Evolutionary conservation across 2,888 invertebrate species (phyloP), one percentile per base, ranked within the genome.

Genomic region (Temnothorax unifasciatus): DNA sequence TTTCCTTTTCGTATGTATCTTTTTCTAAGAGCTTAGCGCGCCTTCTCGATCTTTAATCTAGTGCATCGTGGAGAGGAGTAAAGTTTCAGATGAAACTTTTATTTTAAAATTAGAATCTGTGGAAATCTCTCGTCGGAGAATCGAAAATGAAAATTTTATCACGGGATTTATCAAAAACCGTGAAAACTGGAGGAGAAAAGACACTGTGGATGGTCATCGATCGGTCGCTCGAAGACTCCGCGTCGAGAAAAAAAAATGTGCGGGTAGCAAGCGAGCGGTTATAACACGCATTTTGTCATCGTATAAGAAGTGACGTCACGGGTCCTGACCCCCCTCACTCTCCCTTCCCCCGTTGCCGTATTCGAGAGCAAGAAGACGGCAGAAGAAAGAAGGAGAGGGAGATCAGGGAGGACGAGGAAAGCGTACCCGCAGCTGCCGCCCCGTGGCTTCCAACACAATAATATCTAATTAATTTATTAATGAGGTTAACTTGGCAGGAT

Each of bases 401-500:
- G 84, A 29, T 82, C 59, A 64, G 29, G 76, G 75, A 86, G 85
- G 85, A 85, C 57, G 75, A 82, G 82, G 77, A 81, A 81, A 81
- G 87, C 86, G 86, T 89, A 87, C 92, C 93, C 93, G 93, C 93
- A 93, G 93, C 94, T 94, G 94, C 94, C 93, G 93, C 93, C 93
- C 93, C 92, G 71, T 75, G 93, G 89, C 94, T 93, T 92, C 93
- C 94, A 94, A 94, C 94, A 92, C 94, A 94, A 94, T 94, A 94
- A 94, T 94, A 94, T 94, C 94, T 94, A 94, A 94, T 94, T 94
- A 94, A 94, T 94, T 94, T 94, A 94, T 94, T 94, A 94, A 94
- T 94, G 93, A 94, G 94, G 94, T 94, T 94, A 94, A 94, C 91
- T 94, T 94, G 93, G 92, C 91, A 93, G 94, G 94, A 94, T 93